These are phyloP conservation scores for Notolepis coatsorum DNA, from an alignment of 2,797 vertebrate genomes.

Conservation along the genomic window DNA sequence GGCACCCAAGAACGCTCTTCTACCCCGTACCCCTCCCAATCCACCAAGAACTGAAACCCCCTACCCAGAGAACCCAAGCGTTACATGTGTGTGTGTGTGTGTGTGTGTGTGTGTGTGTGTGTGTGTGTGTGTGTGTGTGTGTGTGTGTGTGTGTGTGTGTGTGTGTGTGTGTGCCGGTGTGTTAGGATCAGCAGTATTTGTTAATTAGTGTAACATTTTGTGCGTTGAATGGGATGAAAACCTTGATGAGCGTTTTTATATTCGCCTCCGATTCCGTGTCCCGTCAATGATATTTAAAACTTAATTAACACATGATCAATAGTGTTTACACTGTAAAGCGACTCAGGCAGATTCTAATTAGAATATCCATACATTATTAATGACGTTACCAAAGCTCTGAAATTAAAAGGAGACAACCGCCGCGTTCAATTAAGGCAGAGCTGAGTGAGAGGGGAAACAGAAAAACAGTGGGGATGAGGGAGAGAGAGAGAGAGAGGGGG, in stretches of 20 bases:
- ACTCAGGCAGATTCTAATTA: constrained; percentile 82
- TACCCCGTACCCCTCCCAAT: too few species aligned
- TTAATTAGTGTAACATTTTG: constrained; percentile 60
- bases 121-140: constrained; percentile 7
- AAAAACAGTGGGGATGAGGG: background rate
- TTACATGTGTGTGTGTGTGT: constrained; percentile 1
- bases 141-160: background rate
- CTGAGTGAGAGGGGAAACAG: constrained; percentile 1
- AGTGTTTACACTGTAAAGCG: constrained; percentile 83
- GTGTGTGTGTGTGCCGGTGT: background rate
- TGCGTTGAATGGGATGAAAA: constrained; percentile 48
- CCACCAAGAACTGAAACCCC: too few species aligned
- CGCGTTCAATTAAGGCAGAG: constrained; percentile 69
- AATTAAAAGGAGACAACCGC: constrained; percentile 83
- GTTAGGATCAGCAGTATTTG: constrained; percentile 48
- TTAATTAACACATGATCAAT: constrained; percentile 86
- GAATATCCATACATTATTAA: constrained; percentile 87
- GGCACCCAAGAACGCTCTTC: too few species aligned
- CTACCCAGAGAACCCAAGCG: too few species aligned
- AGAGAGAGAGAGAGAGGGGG: constrained; percentile 26
- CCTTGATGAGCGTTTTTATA: constrained; percentile 70
- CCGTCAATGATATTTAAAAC: constrained; percentile 81
- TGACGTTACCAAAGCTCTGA: constrained; percentile 76
- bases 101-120: background rate
- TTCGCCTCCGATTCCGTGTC: constrained; percentile 66